phyloP scores from a whole-genome alignment of 2,113 vertebrate species.

The Helogale parvula region DNA sequence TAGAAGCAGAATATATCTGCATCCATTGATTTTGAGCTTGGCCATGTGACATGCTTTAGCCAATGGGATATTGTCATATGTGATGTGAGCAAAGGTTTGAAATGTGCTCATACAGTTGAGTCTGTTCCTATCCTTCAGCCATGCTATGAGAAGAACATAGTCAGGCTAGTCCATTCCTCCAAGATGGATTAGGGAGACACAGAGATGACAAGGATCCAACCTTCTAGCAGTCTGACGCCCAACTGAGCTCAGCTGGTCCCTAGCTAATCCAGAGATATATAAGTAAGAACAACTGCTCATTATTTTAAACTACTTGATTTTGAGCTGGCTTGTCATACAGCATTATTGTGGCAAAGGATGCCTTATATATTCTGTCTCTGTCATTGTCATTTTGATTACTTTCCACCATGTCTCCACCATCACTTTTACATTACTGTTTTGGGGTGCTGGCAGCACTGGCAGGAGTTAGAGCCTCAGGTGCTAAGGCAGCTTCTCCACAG shows the following conservation, averaged over 20 bases:
- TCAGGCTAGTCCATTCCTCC: neutral
- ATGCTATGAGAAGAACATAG: neutral
- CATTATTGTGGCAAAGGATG: neutral
- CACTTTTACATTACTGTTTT: neutral
- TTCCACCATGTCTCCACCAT: neutral
- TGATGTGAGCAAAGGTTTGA: neutral
- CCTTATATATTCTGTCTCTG: neutral
- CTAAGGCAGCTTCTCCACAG: neutral
- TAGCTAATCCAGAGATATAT: neutral
- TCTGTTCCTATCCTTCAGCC: neutral
- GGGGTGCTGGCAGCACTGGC: neutral
- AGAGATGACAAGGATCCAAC: neutral
- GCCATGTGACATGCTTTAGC: neutral
- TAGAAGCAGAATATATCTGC: neutral
- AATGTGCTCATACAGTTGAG: neutral
- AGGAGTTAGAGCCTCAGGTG: neutral
- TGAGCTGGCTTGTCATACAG: neutral
- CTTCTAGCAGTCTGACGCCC: neutral
- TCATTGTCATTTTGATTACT: neutral
- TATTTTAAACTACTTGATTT: constrained; percentile 5
- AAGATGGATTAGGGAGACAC: neutral
- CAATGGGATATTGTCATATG: neutral
- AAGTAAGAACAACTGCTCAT: neutral
- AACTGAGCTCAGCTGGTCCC: neutral
- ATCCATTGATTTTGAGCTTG: neutral